Conservation (phyloP, 2,888 invertebrate genomes). For the Trimorus sp. region DNA sequence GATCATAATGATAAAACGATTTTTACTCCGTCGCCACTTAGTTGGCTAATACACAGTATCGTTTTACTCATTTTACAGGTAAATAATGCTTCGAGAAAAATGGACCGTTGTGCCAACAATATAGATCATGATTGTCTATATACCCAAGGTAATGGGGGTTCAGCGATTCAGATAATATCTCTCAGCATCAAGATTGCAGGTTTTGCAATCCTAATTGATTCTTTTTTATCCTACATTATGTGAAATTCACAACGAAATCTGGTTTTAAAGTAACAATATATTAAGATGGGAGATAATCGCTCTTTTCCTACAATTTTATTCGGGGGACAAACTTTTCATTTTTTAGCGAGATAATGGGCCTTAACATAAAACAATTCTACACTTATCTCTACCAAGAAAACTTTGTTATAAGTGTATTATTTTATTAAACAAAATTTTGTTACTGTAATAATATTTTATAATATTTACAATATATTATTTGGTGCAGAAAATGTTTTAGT, state of each 20-base stretch:
- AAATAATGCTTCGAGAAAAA: slow-evolving; percentile 35
- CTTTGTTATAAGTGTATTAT: no score
- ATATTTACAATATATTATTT: no score
- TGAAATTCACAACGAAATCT: slow-evolving; percentile 11
- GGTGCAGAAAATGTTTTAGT: no score
- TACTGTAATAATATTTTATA: no score
- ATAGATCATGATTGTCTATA: slow-evolving; percentile 46
- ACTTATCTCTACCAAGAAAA: no score
- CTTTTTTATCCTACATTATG: slow-evolving; percentile 13
- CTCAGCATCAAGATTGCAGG: slow-evolving; percentile 36
- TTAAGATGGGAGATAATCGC: no score
- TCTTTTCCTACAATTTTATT: no score
- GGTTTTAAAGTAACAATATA: not conserved
- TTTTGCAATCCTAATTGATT: slow-evolving; percentile 47
- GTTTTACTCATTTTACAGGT: slow-evolving; percentile 25
- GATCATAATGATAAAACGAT: slow-evolving; percentile 21
- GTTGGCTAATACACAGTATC: slow-evolving; percentile 31
- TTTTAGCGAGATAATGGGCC: no score
- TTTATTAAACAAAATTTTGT: no score
- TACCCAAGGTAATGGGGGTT: slow-evolving; percentile 8
- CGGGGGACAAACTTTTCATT: no score
- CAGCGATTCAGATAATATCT: slow-evolving; percentile 40
- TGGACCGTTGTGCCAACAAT: slow-evolving; percentile 33
- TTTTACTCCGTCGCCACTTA: slow-evolving; percentile 33
- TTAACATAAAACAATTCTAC: no score